Conservation (phyloP, 1,140 invertebrate species). For the Copidosoma floridanum region DNA sequence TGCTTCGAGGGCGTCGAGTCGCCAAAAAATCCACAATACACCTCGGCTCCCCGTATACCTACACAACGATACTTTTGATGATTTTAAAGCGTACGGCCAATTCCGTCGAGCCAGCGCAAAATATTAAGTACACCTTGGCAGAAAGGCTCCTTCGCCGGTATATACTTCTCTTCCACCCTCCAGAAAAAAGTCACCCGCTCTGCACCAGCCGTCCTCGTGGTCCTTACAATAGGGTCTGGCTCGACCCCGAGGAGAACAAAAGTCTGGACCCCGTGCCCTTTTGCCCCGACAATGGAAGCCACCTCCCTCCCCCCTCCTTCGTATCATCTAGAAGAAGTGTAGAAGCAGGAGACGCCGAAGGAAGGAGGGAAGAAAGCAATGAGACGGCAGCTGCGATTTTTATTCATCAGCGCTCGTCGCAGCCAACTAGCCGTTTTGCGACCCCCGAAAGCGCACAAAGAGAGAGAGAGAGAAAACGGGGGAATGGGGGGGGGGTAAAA, state of each 20-base stretch:
- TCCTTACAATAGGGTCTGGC: conserved; percentile 21
- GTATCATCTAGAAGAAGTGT: conserved; percentile 21
- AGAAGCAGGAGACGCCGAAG: not conserved
- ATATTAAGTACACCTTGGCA: not conserved
- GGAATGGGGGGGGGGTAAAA: too few species aligned
- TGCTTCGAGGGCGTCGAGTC: conserved; percentile 11
- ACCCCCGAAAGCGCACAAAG: conserved; percentile 1
- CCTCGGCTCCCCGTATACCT: too few species aligned
- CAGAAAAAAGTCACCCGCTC: conserved; percentile 21
- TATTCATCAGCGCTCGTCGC: conserved; percentile 3
- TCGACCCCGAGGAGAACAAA: conserved; percentile 23
- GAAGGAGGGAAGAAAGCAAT: conserved; percentile 22
- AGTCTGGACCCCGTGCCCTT: conserved; percentile 30
- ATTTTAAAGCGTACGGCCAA: not conserved
- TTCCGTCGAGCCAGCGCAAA: not conserved
- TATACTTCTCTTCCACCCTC: not conserved
- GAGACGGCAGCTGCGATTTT: conserved; percentile 25
- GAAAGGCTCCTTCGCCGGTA: too few species aligned
- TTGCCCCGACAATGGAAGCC: not conserved
- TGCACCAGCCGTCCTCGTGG: conserved; percentile 21
- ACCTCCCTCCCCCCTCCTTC: not conserved
- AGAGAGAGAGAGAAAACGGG: too few species aligned
- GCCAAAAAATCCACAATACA: not conserved
- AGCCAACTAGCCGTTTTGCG: conserved; percentile 2
- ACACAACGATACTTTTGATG: too few species aligned